Conservation (phyloP, 2,113 vertebrate genomes). For the Cynocephalus volans region DNA sequence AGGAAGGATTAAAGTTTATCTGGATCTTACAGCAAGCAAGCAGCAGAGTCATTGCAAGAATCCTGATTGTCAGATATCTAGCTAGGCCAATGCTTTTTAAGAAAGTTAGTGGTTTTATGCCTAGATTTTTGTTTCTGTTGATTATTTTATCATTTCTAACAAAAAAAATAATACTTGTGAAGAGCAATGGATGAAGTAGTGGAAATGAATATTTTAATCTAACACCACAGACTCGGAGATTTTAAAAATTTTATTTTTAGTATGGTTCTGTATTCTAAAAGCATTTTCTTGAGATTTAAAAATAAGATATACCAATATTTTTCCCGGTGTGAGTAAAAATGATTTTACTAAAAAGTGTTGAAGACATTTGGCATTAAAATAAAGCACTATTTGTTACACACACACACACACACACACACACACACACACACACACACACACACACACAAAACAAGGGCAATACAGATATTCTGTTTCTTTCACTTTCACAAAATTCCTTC, state of each 20-base stretch:
- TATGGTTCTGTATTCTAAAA: background rate
- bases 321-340: background rate
- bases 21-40: background rate
- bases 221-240: background rate
- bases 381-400: background rate
- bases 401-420: too few species aligned
- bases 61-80: background rate
- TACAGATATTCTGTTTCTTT: background rate
- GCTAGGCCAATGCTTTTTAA: background rate
- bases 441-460: too few species aligned
- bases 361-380: background rate
- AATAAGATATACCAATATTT: background rate
- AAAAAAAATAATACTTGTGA: background rate
- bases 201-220: background rate
- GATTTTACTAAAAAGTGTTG: background rate
- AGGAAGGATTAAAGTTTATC: background rate
- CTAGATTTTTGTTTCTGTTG: background rate
- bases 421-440: too few species aligned
- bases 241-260: background rate
- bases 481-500: background rate
- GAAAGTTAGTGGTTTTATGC: background rate
- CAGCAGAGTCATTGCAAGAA: background rate
- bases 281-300: background rate
- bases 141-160: conserved; percentile 7
- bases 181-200: background rate